phyloP scores from a whole-genome alignment of 2,888 invertebrate genomes.

The Lydus trimaculatus region DNA sequence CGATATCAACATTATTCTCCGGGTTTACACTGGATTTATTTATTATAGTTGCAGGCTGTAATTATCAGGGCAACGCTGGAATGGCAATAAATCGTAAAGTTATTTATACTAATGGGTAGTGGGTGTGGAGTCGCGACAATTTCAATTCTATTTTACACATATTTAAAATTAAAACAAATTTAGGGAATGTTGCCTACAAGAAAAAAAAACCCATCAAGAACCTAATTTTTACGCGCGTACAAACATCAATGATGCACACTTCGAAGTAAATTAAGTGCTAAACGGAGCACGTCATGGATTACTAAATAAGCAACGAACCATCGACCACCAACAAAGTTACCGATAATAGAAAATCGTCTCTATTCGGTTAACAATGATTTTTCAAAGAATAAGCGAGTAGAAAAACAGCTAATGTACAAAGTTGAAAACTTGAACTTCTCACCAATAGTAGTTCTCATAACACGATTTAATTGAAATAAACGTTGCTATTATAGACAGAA shows the following conservation, averaged over 20 bases:
- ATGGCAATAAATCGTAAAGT: constrained; percentile 22
- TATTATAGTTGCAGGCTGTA: constrained; percentile 41
- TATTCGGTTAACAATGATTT: background rate
- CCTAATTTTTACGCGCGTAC: background rate
- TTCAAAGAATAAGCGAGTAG: background rate
- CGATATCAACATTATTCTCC: constrained; percentile 36
- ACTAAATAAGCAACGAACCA: constrained; percentile 23
- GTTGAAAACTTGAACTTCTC: background rate
- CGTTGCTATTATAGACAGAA: background rate
- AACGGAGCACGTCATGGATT: constrained; percentile 26
- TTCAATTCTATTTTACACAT: constrained; percentile 13
- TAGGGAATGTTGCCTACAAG: background rate
- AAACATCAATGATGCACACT: background rate
- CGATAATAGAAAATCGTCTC: background rate
- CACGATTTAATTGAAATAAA: background rate
- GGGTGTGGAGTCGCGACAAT: constrained; percentile 22
- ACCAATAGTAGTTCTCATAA: background rate
- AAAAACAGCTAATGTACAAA: background rate
- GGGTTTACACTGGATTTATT: constrained; percentile 42
- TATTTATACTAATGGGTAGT: constrained; percentile 20
- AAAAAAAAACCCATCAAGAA: too few species aligned
- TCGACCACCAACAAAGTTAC: constrained; percentile 6
- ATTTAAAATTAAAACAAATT: constrained; percentile 2
- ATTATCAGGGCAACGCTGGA: constrained; percentile 35
- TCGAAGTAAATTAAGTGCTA: constrained; percentile 15